Percentiles rank a stretch among this genome's conserved stretches.
Conservation (phyloP, 2,888 invertebrate species). For the Cryptus viduatorius region DNA sequence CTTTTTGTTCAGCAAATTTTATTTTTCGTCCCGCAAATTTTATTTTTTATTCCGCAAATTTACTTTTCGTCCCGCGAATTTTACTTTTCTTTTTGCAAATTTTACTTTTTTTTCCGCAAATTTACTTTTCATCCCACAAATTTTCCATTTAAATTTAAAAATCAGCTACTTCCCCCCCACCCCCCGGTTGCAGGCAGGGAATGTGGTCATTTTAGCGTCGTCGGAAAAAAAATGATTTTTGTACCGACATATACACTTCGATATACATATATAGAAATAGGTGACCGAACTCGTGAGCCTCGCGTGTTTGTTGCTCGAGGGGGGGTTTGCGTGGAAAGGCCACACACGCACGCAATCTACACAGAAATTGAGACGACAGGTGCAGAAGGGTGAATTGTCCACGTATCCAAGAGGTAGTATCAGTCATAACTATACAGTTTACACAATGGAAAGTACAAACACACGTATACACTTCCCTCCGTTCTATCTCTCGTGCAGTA, state of each 20-base stretch:
- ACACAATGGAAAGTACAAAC: slow-evolving; percentile 34
- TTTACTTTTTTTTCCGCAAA: no score
- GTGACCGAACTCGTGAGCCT: slow-evolving; percentile 34
- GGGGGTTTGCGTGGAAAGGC: background rate
- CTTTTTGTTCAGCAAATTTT: no score
- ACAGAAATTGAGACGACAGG: slow-evolving; percentile 41
- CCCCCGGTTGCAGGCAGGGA: no score
- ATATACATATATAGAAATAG: slow-evolving; percentile 15
- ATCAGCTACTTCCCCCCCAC: no score
- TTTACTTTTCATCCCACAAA: no score
- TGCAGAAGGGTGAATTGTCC: slow-evolving; percentile 32
- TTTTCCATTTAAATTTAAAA: no score
- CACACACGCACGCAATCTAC: background rate
- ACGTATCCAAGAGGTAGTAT: background rate
- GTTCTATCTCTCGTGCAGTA: slow-evolving; percentile 6
- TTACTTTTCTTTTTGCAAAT: no score
- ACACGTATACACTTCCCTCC: slow-evolving; percentile 38
- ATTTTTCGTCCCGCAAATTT: no score
- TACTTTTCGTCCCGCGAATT: no score
- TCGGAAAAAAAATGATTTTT: background rate
- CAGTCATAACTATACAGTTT: background rate
- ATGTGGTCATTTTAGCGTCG: no score
- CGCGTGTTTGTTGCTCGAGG: slow-evolving; percentile 28
- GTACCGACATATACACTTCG: background rate
- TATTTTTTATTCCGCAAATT: no score